Evolutionary conservation across 2,113 vertebrate genomes (phyloP).

Genomic region (Glaucomys volans): DNA sequence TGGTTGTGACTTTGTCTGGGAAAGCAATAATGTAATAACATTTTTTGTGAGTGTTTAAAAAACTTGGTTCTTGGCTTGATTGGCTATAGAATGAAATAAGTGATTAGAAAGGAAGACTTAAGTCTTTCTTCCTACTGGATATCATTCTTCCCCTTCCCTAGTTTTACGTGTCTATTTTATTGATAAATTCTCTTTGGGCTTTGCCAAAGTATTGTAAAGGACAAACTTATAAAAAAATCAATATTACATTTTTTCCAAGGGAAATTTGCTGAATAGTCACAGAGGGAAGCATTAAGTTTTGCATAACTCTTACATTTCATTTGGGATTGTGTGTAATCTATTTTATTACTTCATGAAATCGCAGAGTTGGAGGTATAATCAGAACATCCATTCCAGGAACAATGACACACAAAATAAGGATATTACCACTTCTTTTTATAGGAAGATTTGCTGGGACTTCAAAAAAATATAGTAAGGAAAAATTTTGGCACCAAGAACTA

Average conservation of each 20-base stretch:
- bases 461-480: neutral
- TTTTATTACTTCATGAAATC: conserved; percentile 24
- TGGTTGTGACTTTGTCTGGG: neutral
- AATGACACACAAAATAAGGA: neutral
- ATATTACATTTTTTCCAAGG: neutral
- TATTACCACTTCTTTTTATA: neutral
- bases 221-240: neutral
- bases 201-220: neutral
- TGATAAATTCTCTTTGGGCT: neutral
- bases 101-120: neutral
- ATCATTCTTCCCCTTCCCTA: neutral
- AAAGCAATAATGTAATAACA: neutral
- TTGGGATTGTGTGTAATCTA: neutral
- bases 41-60: neutral
- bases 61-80: neutral
- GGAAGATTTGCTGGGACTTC: neutral
- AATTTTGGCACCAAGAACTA: neutral
- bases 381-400: neutral
- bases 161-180: neutral
- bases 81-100: neutral
- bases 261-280: conserved; percentile 7
- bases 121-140: conserved; percentile 7
- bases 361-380: neutral
- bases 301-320: neutral
- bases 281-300: neutral